Conservation (phyloP, 2,797 vertebrate species). For the Rachycentron canadum region DNA sequence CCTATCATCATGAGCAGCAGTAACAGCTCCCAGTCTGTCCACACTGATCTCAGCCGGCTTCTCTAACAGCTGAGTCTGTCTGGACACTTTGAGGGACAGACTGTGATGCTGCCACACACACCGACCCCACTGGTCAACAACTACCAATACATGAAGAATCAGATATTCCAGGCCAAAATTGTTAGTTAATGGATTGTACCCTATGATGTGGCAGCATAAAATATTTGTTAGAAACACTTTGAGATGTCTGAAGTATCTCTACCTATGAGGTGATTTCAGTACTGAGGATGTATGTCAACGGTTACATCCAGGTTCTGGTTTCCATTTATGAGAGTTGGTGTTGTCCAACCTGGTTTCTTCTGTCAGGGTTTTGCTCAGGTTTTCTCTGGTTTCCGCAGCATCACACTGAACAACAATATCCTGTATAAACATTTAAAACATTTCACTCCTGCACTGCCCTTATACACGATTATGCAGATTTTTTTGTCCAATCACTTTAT, state of each 20-base stretch:
- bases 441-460: no score
- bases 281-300: slow-evolving; percentile 89
- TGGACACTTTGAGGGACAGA: slow-evolving; percentile 90
- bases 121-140: slow-evolving; percentile 87
- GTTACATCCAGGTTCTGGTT: slow-evolving; percentile 94
- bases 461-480: no score
- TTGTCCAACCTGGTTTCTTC: no score
- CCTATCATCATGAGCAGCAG: slow-evolving; percentile 90
- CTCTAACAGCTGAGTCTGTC: slow-evolving; percentile 90
- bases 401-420: no score
- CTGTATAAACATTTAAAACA: no score
- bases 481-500: no score
- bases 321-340: slow-evolving; percentile 94
- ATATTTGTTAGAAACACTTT: not conserved
- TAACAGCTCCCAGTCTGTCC: slow-evolving; percentile 87
- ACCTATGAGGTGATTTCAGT: slow-evolving; percentile 95
- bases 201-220: not conserved
- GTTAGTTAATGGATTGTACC: not conserved
- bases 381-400: no score
- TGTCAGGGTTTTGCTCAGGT: slow-evolving; percentile 96
- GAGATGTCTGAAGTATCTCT: slow-evolving; percentile 12
- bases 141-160: slow-evolving; percentile 81
- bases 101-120: slow-evolving; percentile 83
- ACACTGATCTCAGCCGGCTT: slow-evolving; percentile 90
- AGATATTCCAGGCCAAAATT: not conserved